phyloP scores from a whole-genome alignment of 2,888 invertebrate species.

The Conistra vaccinii region DNA sequence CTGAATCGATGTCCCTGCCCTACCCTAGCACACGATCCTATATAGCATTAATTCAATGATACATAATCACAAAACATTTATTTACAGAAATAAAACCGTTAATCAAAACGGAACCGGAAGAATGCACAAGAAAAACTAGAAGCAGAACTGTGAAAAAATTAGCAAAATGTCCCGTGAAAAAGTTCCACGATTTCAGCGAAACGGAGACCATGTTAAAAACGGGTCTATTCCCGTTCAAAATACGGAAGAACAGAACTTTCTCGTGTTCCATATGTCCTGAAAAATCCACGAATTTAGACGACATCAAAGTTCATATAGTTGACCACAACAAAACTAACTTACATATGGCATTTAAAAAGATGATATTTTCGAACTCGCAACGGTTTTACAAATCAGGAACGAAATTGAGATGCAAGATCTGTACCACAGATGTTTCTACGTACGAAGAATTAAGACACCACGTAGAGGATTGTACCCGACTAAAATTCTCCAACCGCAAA shows the following conservation, averaged over 20 bases:
- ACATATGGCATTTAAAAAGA: conserved; percentile 83
- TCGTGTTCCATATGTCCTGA: conserved; percentile 82
- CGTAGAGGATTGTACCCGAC: conserved; percentile 77
- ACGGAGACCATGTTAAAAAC: conserved; percentile 77
- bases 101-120: conserved; percentile 77
- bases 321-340: conserved; percentile 79
- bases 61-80: neutral
- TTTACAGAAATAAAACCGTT: conserved; percentile 73
- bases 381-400: conserved; percentile 76
- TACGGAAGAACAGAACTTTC: conserved; percentile 77
- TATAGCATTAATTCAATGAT: too few species aligned
- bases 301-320: conserved; percentile 77
- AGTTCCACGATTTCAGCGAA: conserved; percentile 73
- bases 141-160: conserved; percentile 68
- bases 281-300: conserved; percentile 77
- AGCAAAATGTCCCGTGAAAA: conserved; percentile 71
- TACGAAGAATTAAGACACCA: conserved; percentile 80
- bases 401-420: conserved; percentile 81
- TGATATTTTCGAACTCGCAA: conserved; percentile 80
- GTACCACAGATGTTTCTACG: conserved; percentile 77
- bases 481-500: conserved; percentile 69
- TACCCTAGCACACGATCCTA: too few species aligned
- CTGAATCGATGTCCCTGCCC: too few species aligned
- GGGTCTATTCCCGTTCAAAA: conserved; percentile 86
- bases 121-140: conserved; percentile 69